Evolutionary conservation across 2,797 vertebrate species (phyloP).

Genomic region (Remorina albescens): DNA sequence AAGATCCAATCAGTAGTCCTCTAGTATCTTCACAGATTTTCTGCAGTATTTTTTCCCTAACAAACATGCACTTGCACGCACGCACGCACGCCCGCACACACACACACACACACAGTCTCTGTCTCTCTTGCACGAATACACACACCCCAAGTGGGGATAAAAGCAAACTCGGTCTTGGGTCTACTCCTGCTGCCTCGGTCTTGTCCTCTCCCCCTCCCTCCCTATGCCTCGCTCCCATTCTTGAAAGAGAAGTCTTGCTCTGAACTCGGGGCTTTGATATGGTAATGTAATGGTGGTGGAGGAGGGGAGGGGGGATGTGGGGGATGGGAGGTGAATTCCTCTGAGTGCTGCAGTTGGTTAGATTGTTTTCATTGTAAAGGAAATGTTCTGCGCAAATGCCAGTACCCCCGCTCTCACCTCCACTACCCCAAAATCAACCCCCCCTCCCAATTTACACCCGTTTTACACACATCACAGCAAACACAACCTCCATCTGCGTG

Average conservation of each 20-base stretch:
- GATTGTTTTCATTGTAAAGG: slow-evolving; percentile 90
- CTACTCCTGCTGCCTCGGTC: slow-evolving; percentile 84
- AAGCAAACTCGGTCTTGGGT: slow-evolving; percentile 84
- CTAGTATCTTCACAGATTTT: slow-evolving; percentile 75
- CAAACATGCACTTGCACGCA: slow-evolving; percentile 72
- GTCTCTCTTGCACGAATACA: slow-evolving; percentile 42
- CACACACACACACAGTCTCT: slow-evolving; percentile 50
- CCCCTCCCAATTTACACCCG: slow-evolving; percentile 20
- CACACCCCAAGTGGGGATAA: slow-evolving; percentile 81
- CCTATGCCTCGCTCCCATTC: slow-evolving; percentile 81
- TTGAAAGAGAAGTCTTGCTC: slow-evolving; percentile 90
- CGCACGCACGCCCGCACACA: slow-evolving; percentile 51
- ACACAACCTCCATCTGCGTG: slow-evolving; percentile 77
- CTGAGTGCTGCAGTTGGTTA: slow-evolving; percentile 87
- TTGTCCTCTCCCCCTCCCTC: slow-evolving; percentile 82
- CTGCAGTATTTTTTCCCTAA: slow-evolving; percentile 71
- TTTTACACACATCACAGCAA: slow-evolving; percentile 69
- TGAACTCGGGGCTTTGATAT: slow-evolving; percentile 90
- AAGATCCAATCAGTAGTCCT: slow-evolving; percentile 79
- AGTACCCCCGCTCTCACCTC: slow-evolving; percentile 43
- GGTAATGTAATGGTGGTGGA: slow-evolving; percentile 85
- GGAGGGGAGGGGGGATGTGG: slow-evolving; percentile 76
- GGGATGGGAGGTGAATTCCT: slow-evolving; percentile 88
- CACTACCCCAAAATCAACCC: slow-evolving; percentile 47
- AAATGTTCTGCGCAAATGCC: slow-evolving; percentile 87